These are phyloP conservation scores for Andrena flavipes DNA, from an alignment of 2,888 invertebrate species.

Conservation along the genomic window DNA sequence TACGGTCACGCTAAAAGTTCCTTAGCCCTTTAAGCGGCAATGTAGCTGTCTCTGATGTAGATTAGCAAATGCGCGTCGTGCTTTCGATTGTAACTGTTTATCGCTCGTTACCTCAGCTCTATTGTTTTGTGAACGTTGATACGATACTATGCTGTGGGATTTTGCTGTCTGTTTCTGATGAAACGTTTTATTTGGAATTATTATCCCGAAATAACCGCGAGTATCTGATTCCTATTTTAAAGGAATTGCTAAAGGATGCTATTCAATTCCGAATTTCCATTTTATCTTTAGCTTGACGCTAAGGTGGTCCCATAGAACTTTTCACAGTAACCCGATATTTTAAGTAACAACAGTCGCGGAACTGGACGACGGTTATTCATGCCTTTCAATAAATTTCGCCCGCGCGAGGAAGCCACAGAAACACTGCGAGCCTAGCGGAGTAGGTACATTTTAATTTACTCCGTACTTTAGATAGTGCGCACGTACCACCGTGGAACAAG, in stretches of 20 bases:
- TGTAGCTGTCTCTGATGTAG: not conserved
- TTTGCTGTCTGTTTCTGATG: not conserved
- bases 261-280: not conserved
- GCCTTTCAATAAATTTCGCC: conserved; percentile 25
- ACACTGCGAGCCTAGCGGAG: conserved; percentile 7
- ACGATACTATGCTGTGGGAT: not conserved
- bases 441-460: conserved; percentile 46
- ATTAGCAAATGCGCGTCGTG: conserved; percentile 21
- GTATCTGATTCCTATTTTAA: not conserved
- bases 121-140: not conserved
- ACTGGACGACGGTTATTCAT: not conserved
- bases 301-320: not conserved
- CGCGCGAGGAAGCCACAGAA: not conserved
- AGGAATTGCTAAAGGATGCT: not conserved
- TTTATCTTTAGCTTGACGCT: not conserved
- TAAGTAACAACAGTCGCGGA: not conserved
- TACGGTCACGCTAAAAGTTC: conserved; percentile 41
- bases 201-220: not conserved
- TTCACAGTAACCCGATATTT: not conserved
- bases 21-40: conserved; percentile 18
- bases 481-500: conserved; percentile 44
- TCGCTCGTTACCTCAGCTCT: not conserved
- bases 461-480: conserved; percentile 35
- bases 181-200: not conserved
- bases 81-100: not conserved